Base-by-base conservation (phyloP, 2,888 invertebrate genomes). In the Subacronicta megacephala region DNA sequence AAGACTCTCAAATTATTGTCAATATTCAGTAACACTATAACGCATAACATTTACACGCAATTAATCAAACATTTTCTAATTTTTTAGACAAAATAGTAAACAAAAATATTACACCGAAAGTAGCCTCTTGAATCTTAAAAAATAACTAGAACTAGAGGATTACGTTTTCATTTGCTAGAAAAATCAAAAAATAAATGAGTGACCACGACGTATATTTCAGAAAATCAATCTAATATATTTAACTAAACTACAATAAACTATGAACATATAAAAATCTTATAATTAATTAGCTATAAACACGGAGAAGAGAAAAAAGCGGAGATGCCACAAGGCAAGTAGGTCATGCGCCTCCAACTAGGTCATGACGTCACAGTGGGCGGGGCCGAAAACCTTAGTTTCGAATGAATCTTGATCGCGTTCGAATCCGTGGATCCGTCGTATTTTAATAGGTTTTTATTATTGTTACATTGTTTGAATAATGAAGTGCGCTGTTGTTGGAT, bases 121-220 rank as follows among this genome's bases (percentile, higher is more conserved):
- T 72, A 73, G 73, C 76, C 73, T 75, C 75, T 60, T 46, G 37
- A 6, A 65, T 60, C 69, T 73, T 68, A 58, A 42, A n/a, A 49
- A 52, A 40, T 72, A 67, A 50, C 46, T 58, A 66, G 18, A 55
- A 57, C 26, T 63, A 58, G 47, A 63, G 62, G 53, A 57, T 64
- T 58, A 18, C 9, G 37, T 49, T 49, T 40, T n/a, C 6, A 15
- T n/a, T 46, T 45, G 23, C 12, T 9, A 49, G 47, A 49, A 37
- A 12, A 37, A 9, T 17, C n/a, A 12, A 1, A 12, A 1, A 10
- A 16, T 13, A 15, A 33, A 20, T 20, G 38, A 59, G 59, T 52
- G 47, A 50, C 37, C 45, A 49, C 13, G 7, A 12, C 29, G 17
- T 36, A 5, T 31, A 16, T 16, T 10, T 17, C 1, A 45, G 2